phyloP scores from a whole-genome alignment of 2,113 vertebrate species.

The Hypocryptadius cinnamomeus region DNA sequence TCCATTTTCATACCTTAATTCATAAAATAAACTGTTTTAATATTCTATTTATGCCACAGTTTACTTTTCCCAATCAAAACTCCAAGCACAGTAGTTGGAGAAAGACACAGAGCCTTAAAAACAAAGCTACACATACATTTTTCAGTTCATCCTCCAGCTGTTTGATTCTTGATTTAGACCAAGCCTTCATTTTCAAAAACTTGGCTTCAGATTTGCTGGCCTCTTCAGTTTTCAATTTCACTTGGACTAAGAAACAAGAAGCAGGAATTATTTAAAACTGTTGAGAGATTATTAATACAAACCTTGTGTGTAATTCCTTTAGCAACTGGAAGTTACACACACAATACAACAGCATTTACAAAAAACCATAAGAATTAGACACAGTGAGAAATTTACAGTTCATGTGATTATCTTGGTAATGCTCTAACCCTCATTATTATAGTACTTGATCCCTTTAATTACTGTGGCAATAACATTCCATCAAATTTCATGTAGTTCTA shows the following conservation, averaged over 20 bases:
- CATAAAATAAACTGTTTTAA: background rate
- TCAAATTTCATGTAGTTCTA: background rate
- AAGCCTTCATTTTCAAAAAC: conserved; percentile 89
- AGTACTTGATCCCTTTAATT: background rate
- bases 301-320: background rate
- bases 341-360: background rate
- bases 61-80: background rate
- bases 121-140: conserved; percentile 63
- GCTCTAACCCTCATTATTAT: background rate
- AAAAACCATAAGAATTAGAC: background rate
- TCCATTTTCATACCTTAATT: background rate
- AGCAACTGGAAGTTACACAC: background rate
- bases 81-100: background rate
- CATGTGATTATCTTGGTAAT: background rate
- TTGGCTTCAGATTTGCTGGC: conserved; percentile 85
- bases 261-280: background rate
- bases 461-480: background rate
- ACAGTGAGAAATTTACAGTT: background rate
- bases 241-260: conserved; percentile 65
- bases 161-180: conserved; percentile 84
- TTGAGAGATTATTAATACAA: background rate
- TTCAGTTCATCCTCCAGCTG: conserved; percentile 85
- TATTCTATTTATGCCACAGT: background rate
- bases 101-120: background rate
- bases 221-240: conserved; percentile 80